Percentiles rank a stretch among this genome's conserved stretches.
These are phyloP conservation scores for Pristionchus entomophagus DNA, from an alignment of 2,888 invertebrate genomes.

Conservation along the genomic window DNA sequence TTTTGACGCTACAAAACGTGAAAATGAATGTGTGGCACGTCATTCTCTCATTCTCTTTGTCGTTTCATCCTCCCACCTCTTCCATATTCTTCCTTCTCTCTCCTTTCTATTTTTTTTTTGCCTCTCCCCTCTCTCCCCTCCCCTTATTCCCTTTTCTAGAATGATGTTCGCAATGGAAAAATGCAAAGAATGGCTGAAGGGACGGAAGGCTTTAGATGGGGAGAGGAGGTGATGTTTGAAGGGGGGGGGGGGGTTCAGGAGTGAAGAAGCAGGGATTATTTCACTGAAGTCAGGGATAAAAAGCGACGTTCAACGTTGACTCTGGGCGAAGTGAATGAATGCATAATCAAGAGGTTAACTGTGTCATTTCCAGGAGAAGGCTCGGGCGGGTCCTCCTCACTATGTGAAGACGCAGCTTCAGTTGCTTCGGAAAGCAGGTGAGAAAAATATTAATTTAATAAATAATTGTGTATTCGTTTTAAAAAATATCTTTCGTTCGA, in stretches of 20 bases:
- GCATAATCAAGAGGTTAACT: too few relatives aligned
- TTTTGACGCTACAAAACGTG: background rate
- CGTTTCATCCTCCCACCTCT: conserved; percentile 8
- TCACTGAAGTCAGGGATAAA: background rate
- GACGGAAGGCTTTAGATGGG: background rate
- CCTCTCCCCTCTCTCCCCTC: background rate
- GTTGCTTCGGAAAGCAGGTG: conserved; percentile 28
- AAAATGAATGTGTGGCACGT: too few relatives aligned
- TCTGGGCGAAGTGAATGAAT: too few relatives aligned
- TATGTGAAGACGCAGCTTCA: conserved; percentile 23
- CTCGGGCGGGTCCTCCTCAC: conserved; percentile 40
- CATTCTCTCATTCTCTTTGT: conserved; percentile 32
- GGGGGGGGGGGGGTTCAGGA: background rate
- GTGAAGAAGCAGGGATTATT: background rate
- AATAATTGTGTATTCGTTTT: background rate
- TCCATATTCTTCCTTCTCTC: background rate
- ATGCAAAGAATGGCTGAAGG: conserved; percentile 32
- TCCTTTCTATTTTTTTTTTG: background rate
- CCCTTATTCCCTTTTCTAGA: background rate
- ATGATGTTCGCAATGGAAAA: background rate
- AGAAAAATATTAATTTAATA: too few relatives aligned
- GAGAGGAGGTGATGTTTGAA: too few relatives aligned
- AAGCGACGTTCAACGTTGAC: background rate
- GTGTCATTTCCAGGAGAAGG: background rate
- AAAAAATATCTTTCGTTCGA: too few relatives aligned